Evolutionary conservation across 2,888 invertebrate species (phyloP).

Genomic region (Cerastis leucographa): DNA sequence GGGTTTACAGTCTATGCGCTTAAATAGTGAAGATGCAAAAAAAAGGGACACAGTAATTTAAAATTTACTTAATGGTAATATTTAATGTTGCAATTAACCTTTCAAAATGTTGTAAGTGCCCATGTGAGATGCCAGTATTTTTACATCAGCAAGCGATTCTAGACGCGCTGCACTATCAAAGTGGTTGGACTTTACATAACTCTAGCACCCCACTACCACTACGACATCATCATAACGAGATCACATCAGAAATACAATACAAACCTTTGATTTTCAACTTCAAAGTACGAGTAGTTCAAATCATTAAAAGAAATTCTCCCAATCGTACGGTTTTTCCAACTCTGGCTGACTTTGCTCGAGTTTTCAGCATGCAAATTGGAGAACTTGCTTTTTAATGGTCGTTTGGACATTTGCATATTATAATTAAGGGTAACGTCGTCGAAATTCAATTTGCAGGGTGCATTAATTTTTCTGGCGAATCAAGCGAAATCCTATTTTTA

Average conservation of each 20-base stretch:
- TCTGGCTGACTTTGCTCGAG: constrained; percentile 38
- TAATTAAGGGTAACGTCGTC: constrained; percentile 28
- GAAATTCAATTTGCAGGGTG: constrained; percentile 30
- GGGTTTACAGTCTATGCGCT: constrained; percentile 16
- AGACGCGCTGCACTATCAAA: neutral
- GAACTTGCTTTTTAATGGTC: constrained; percentile 50
- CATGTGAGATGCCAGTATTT: neutral
- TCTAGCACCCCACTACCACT: neutral
- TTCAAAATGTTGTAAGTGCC: neutral
- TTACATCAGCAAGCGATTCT: neutral
- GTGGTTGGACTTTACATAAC: constrained; percentile 7
- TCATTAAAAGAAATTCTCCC: constrained; percentile 48
- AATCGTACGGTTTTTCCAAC: constrained; percentile 30
- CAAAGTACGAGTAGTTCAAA: constrained; percentile 40
- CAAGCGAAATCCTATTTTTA: neutral
- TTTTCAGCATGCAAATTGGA: constrained; percentile 59
- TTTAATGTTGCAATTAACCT: neutral
- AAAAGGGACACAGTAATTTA: neutral
- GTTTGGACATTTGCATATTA: constrained; percentile 43
- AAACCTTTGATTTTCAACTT: constrained; percentile 34
- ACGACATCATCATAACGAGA: constrained; percentile 12
- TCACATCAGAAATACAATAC: constrained; percentile 23
- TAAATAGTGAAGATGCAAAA: neutral
- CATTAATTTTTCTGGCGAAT: neutral
- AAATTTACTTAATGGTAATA: neutral